phyloP scores from a whole-genome alignment of 2,888 invertebrate genomes.

The Toxonevra muliebris region DNA sequence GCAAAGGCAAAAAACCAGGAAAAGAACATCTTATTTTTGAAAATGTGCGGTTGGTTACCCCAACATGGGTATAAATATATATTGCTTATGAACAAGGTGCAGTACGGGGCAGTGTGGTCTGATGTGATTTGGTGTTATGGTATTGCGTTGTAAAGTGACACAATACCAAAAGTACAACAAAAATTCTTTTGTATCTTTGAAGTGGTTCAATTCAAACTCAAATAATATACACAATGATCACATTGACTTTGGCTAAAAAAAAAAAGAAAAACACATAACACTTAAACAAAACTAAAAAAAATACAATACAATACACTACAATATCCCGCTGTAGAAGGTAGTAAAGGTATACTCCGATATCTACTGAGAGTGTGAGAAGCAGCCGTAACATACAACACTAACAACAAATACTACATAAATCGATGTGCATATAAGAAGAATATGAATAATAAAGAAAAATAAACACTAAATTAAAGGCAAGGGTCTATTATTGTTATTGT shows the following conservation, averaged over 20 bases:
- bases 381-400: slow-evolving; percentile 2
- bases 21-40: too few species aligned
- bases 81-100: neutral
- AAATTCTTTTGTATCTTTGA: slow-evolving; percentile 57
- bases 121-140: slow-evolving; percentile 2
- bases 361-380: too few species aligned
- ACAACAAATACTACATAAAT: slow-evolving; percentile 14
- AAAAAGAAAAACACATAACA: slow-evolving; percentile 12
- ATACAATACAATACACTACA: neutral
- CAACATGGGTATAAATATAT: too few species aligned
- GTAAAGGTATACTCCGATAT: neutral
- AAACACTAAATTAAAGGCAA: neutral
- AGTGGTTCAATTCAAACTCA: slow-evolving; percentile 50
- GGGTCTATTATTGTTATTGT: too few species aligned
- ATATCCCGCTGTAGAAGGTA: neutral
- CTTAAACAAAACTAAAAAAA: too few species aligned
- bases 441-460: slow-evolving; percentile 1
- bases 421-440: neutral
- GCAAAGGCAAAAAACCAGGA: slow-evolving; percentile 20
- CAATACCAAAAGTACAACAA: slow-evolving; percentile 42
- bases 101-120: neutral
- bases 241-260: slow-evolving; percentile 14
- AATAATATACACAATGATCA: slow-evolving; percentile 29
- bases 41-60: too few species aligned
- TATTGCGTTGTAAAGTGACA: slow-evolving; percentile 25